Base-by-base conservation (phyloP, 2,797 vertebrate genomes). In the Clarias platycephalus region DNA sequence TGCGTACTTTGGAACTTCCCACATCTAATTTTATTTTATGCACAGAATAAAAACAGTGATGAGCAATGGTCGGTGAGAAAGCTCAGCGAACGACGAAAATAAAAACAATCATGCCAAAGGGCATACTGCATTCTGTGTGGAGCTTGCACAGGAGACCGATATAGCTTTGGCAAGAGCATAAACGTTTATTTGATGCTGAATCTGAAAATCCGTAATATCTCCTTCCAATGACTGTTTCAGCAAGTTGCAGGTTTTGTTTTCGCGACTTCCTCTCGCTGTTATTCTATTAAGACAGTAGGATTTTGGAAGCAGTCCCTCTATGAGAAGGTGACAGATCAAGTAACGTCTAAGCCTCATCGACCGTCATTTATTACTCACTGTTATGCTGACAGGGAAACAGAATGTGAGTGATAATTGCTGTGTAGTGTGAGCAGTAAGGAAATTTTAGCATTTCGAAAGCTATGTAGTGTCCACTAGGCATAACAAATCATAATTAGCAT, bases 401-500 rank as follows among this genome's bases (percentile, higher is more conserved):
- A 53, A 63, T 60, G 80, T 71, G 67, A 72, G 66, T 37, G 67
- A 37, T 81, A 81, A 81, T 70, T 81, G 66, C 24, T 26, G 18
- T 22, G 60, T 55, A 49, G 40, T 83, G 81, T 83, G 81, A 63
- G 58, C 34, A n/a, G 67, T 40, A 82, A 31, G 60, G 44, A 44
- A 44, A 66, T 66, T 66, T 53, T 34, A 64, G 22, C 28, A 60
- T 62, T 72, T 66, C n/a, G 28, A 83, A 67, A 76, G 40, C 62
- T 72, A 34, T 76, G 44, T 76, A 55, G 26, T 66, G 62, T 83
- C 82, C 82, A 83, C 82, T n/a, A 76, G 72, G 72, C 82, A 76
- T 76, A 76, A 66, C 82, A 83, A 66, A 83, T 83, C 44, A 83
- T 83, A 83, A 83, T 83, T 63, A 83, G 72, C 71, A 83, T 83